These are phyloP conservation scores for Agriopis leucophaearia DNA, from an alignment of 2,888 invertebrate genomes.

Conservation along the genomic window DNA sequence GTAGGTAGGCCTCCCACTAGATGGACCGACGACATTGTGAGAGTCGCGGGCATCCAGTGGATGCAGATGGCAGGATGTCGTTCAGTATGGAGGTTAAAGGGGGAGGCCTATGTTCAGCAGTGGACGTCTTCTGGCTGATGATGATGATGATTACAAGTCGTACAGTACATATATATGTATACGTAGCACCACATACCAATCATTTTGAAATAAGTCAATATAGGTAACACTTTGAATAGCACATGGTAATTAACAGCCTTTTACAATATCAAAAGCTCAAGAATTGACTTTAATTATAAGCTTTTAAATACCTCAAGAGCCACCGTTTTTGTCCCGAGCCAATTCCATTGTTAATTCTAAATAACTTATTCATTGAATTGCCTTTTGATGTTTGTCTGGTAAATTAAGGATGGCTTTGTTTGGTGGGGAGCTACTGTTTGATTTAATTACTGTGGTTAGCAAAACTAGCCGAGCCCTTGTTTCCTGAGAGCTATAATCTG, in stretches of 20 bases:
- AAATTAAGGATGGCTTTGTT: slow-evolving; percentile 12
- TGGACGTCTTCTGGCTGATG: too few relatives aligned
- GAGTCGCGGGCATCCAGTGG: too few relatives aligned
- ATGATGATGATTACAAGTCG: too few relatives aligned
- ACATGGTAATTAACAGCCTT: neutral
- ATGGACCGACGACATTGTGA: too few relatives aligned
- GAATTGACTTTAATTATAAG: neutral
- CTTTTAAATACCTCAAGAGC: slow-evolving; percentile 8
- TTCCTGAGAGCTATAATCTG: too few relatives aligned
- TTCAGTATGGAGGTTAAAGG: too few relatives aligned
- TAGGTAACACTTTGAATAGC: neutral
- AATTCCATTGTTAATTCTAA: slow-evolving; percentile 20
- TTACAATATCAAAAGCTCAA: neutral
- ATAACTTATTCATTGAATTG: slow-evolving; percentile 25
- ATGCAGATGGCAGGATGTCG: too few relatives aligned
- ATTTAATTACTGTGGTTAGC: neutral
- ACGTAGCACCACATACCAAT: too few relatives aligned
- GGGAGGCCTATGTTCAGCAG: too few relatives aligned
- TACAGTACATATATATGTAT: too few relatives aligned
- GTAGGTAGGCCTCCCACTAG: too few relatives aligned
- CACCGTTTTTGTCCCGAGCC: slow-evolving; percentile 1
- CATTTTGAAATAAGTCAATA: neutral
- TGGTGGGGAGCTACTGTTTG: neutral
- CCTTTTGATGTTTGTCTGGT: slow-evolving; percentile 21
- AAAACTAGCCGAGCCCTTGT: too few relatives aligned